These are phyloP conservation scores for Benitochromis conjunctus DNA, from an alignment of 2,113 vertebrate genomes.

Conservation along the genomic window DNA sequence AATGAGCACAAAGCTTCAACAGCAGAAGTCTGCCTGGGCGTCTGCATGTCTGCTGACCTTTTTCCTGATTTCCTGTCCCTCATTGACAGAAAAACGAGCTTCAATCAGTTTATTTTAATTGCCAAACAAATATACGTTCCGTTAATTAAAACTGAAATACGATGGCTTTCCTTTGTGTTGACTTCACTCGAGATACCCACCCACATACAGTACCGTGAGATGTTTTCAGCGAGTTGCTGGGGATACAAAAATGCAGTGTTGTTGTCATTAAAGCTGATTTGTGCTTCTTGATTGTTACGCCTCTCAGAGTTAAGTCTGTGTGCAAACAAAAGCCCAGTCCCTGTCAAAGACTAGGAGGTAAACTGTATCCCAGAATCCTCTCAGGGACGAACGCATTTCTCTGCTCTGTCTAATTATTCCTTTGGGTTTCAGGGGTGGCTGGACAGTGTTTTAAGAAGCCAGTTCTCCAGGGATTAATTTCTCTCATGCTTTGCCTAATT, in stretches of 20 bases:
- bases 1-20: neutral
- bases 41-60: slow-evolving; percentile 17
- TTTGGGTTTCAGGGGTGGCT: slow-evolving; percentile 39
- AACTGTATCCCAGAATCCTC: slow-evolving; percentile 37
- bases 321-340: slow-evolving; percentile 10
- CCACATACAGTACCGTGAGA: neutral
- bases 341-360: neutral
- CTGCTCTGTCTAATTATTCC: slow-evolving; percentile 43
- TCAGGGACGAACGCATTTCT: slow-evolving; percentile 9
- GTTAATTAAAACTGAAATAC: neutral
- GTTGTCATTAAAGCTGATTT: slow-evolving; percentile 4
- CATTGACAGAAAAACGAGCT: neutral
- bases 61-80: neutral
- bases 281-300: neutral
- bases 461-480: slow-evolving; percentile 43
- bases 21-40: neutral
- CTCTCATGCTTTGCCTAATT: slow-evolving; percentile 51
- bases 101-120: neutral
- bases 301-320: neutral
- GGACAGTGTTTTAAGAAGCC: slow-evolving; percentile 41
- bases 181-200: neutral
- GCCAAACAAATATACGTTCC: neutral
- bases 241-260: neutral
- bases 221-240: neutral
- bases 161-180: neutral